Percentiles rank a stretch among this genome's conserved stretches.
These are phyloP conservation scores for Hirundo rustica DNA, from an alignment of 2,797 vertebrate species.

Conservation along the genomic window DNA sequence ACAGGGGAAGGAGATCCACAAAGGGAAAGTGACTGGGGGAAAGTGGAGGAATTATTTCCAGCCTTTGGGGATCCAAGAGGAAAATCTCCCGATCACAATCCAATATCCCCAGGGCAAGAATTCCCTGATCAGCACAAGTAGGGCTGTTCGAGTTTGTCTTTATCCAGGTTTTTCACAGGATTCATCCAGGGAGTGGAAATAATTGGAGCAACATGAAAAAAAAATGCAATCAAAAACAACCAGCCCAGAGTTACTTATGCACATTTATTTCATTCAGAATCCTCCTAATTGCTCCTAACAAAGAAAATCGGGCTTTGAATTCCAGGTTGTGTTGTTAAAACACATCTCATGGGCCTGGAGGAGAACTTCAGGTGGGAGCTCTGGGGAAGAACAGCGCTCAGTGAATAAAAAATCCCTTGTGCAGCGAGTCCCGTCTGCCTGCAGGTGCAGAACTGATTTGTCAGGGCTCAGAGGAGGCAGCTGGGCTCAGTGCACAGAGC, in stretches of 20 bases:
- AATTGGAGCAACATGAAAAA: not conserved
- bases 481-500: not conserved
- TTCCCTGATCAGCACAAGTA: not conserved
- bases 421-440: not conserved
- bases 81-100: not conserved
- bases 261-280: not conserved
- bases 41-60: not conserved
- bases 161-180: not conserved
- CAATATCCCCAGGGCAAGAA: not conserved
- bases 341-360: rapidly evolving
- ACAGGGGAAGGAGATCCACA: not conserved
- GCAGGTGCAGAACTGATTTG: not conserved
- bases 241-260: not conserved
- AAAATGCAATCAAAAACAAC: too few relatives aligned
- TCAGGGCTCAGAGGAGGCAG: not conserved
- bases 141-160: not conserved
- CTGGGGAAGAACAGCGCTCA: rapidly evolving
- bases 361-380: not conserved
- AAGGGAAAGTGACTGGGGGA: not conserved
- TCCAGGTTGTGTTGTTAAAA: not conserved
- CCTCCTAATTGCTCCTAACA: not conserved
- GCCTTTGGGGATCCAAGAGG: not conserved
- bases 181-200: not conserved
- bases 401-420: not conserved
- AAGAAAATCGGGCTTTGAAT: rapidly evolving